Percentiles rank a stretch among this genome's conserved stretches.
These are phyloP conservation scores for Pachyramphus minor DNA, from an alignment of 2,113 vertebrate genomes.

Conservation along the genomic window DNA sequence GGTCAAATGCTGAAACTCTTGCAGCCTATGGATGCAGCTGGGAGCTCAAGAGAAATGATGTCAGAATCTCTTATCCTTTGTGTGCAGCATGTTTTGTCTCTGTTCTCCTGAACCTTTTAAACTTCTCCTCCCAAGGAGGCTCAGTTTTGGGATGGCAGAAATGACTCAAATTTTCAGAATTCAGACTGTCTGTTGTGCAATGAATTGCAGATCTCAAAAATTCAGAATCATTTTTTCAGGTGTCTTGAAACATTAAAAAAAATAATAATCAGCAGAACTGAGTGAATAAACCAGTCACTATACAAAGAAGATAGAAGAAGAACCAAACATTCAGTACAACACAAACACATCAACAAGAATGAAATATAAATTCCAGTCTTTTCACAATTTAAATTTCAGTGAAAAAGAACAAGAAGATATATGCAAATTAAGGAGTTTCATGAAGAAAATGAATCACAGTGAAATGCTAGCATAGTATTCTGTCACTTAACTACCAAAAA, in stretches of 20 bases:
- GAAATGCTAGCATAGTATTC: not conserved
- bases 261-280: not conserved
- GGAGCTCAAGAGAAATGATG: not conserved
- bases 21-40: not conserved
- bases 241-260: not conserved
- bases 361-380: conserved; percentile 5
- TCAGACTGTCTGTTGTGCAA: not conserved
- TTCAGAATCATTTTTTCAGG: not conserved
- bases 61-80: not conserved
- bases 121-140: not conserved
- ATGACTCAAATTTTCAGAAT: not conserved
- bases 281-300: not conserved
- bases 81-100: not conserved
- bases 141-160: not conserved
- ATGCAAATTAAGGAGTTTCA: not conserved
- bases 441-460: not conserved
- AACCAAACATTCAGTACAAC: not conserved
- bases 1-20: not conserved
- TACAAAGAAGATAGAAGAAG: not conserved
- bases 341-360: not conserved
- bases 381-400: not conserved
- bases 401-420: not conserved
- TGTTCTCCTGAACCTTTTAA: not conserved
- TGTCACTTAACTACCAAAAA: not conserved
- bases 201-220: not conserved